Base-by-base conservation (phyloP, 1,140 invertebrate genomes). In the Tigriopus japonicus region DNA sequence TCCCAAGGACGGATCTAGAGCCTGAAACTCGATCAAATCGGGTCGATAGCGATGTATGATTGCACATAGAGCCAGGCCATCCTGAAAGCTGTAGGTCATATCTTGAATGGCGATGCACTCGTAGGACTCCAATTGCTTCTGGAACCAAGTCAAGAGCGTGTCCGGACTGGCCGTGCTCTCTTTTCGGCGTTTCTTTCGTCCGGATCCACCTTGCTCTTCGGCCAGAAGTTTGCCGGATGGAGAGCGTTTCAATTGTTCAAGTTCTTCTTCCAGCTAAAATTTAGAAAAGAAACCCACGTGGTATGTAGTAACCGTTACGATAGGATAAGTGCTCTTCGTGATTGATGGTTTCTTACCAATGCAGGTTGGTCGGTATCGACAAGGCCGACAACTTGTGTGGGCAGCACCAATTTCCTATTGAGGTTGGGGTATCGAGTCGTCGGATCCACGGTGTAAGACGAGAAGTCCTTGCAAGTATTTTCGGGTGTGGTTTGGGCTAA, bases 401-500 rank as follows among this genome's bases (percentile, higher is more conserved):
- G 79, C 40, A 79, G 74, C 7, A 84, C 76, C 59, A 73, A 73
- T 43, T 74, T 72, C 12, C 77, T 42, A 66, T 77, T 78, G 56
- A 78, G 64, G 65, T 77, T 78, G 1, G 76, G 73, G 66, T 78
- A 78, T 60, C 76, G 72, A 58, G 23, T 89, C 42, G 82, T 80
- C 3, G 93, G 93, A 71, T 96, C 89, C 3, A 96, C 73, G 0
- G 87, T 90, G 71, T 94, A 96, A 6, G 82, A 77, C 56, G 80
- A 79, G 66, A 84, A 84, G 73, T 94, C 88, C 67, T 90, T 85
- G 67, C 85, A 85, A 17, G 97, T 75, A 70, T 96, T 97, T 71
- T 96, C 90, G 0, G 92, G 90, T 0, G 90, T 97, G 0, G 93
- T 97, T 78, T 98, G 94, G 58, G 84, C 87, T 67, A 87, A 71